Evolutionary conservation across 1,140 invertebrate genomes (phyloP).

Genomic region (Neocloeon triangulifer): DNA sequence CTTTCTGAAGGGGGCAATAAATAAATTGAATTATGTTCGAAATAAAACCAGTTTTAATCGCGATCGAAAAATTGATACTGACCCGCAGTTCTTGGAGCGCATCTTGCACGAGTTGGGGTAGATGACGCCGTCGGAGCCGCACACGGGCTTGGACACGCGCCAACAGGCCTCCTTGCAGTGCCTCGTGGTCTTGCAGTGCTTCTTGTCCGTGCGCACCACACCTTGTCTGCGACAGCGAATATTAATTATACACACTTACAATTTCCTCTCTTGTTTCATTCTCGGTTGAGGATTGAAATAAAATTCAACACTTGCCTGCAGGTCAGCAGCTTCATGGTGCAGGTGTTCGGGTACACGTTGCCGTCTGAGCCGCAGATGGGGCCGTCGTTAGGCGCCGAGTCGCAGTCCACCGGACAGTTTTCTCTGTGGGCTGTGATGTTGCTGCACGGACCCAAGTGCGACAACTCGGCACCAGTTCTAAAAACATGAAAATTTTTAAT

Average conservation of each 20-base stretch:
- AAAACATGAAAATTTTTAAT: no score
- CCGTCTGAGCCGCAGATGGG: slow-evolving; percentile 82
- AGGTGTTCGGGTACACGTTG: slow-evolving; percentile 81
- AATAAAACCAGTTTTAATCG: no score
- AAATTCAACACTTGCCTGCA: slow-evolving; percentile 64
- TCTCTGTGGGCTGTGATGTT: slow-evolving; percentile 69
- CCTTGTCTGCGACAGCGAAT: slow-evolving; percentile 20
- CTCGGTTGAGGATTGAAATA: no score
- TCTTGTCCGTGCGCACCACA: slow-evolving; percentile 52
- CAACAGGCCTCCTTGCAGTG: slow-evolving; percentile 77
- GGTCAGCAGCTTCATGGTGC: slow-evolving; percentile 74
- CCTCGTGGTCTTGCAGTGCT: slow-evolving; percentile 75
- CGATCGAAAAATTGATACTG: slow-evolving; percentile 12
- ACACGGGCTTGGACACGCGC: slow-evolving; percentile 70
- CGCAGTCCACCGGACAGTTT: slow-evolving; percentile 69
- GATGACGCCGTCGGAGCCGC: slow-evolving; percentile 73
- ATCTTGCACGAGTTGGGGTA: slow-evolving; percentile 84
- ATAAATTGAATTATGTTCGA: no score
- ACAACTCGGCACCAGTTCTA: slow-evolving; percentile 40
- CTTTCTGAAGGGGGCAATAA: no score
- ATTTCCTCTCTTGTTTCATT: no score
- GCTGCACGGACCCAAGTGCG: slow-evolving; percentile 65
- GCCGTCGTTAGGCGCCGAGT: slow-evolving; percentile 57
- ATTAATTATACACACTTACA: no score
- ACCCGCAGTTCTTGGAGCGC: slow-evolving; percentile 81